These are phyloP conservation scores for Cyprinus carpio DNA, from an alignment of 2,113 vertebrate genomes.

Conservation along the genomic window DNA sequence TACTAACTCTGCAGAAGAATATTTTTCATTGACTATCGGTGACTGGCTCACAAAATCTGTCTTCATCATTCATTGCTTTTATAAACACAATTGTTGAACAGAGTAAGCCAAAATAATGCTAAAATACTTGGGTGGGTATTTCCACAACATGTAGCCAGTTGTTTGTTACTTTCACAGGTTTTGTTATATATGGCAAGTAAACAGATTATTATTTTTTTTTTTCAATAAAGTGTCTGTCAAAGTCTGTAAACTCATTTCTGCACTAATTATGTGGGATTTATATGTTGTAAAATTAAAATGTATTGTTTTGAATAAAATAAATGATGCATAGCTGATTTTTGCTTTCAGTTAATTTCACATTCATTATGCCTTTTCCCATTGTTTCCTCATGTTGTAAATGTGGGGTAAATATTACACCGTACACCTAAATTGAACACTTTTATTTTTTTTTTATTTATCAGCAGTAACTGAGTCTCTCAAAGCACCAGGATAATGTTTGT, in stretches of 20 bases:
- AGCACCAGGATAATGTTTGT: background rate
- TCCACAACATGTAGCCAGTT: background rate
- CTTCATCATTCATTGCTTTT: background rate
- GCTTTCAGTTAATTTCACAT: background rate
- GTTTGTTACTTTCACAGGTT: background rate
- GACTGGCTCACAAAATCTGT: background rate
- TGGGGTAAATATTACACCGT: background rate
- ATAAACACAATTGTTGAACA: background rate
- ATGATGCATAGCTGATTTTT: background rate
- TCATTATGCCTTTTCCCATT: background rate
- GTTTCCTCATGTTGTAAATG: background rate
- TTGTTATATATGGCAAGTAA: too few relatives aligned
- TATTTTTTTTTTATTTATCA: background rate
- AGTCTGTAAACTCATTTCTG: background rate
- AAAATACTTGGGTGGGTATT: too few relatives aligned
- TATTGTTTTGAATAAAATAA: background rate
- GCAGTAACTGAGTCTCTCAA: background rate
- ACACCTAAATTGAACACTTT: background rate
- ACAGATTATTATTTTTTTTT: too few relatives aligned
- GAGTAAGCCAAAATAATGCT: too few relatives aligned
- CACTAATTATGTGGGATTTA: too few relatives aligned
- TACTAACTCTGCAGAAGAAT: background rate
- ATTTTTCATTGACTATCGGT: background rate
- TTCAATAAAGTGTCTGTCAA: too few relatives aligned
- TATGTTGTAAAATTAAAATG: background rate